phyloP scores from a whole-genome alignment of 92 coral and sea anemone species.

The Palythoa grandiflora region DNA sequence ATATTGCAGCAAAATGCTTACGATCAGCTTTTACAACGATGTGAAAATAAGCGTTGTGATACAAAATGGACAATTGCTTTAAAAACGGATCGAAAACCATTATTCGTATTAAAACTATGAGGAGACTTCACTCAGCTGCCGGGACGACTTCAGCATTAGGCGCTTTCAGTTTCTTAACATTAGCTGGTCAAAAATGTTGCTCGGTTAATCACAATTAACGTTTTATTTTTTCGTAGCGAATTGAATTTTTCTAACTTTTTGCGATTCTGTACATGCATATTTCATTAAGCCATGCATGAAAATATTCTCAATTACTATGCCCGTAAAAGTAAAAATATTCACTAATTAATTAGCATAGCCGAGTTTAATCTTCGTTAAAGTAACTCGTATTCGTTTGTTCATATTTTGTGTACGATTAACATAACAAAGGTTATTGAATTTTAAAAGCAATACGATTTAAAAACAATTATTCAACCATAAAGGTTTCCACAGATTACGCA shows the following conservation, averaged over 20 bases:
- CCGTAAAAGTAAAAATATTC: neutral
- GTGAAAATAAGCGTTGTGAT: too few species aligned
- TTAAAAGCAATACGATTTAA: conserved; percentile 1
- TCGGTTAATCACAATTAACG: too few species aligned
- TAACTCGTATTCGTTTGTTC: neutral
- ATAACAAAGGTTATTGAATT: conserved; percentile 14
- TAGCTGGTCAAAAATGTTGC: too few species aligned
- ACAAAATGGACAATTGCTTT: too few species aligned
- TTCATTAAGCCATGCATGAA: neutral
- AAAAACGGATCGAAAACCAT: neutral
- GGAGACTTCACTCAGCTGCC: too few species aligned
- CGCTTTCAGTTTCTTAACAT: too few species aligned
- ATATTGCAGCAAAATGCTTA: too few species aligned
- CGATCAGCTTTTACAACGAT: neutral
- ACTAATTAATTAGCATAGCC: neutral
- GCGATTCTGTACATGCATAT: too few species aligned
- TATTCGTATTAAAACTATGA: neutral
- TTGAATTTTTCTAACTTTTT: too few species aligned
- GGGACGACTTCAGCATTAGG: too few species aligned
- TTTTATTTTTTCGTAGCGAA: too few species aligned
- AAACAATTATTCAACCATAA: neutral
- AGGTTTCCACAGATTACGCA: conserved; percentile 6
- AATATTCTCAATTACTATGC: neutral
- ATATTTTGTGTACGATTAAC: conserved; percentile 7
- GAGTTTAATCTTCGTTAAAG: neutral